phyloP scores from a whole-genome alignment of 2,113 vertebrate species.

The Alouatta palliata region DNA sequence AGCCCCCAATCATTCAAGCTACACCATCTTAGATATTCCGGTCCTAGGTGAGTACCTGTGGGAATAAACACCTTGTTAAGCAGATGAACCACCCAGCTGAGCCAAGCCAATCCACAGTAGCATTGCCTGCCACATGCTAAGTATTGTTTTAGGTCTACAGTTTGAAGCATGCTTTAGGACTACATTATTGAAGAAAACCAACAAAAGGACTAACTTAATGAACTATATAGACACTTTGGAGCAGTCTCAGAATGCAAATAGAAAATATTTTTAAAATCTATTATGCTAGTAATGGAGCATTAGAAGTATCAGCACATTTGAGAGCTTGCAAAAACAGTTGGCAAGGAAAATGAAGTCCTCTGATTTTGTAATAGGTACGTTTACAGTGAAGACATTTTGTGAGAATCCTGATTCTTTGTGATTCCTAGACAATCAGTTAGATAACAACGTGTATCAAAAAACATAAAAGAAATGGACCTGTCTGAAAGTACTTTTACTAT shows the following conservation, averaged over 20 bases:
- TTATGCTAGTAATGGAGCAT: background rate
- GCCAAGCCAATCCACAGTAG: background rate
- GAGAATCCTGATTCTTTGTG: background rate
- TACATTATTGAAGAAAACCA: background rate
- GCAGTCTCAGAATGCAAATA: background rate
- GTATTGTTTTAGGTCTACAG: background rate
- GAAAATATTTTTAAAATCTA: background rate
- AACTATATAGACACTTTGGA: background rate
- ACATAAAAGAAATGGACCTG: constrained; percentile 89
- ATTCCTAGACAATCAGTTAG: constrained; percentile 74
- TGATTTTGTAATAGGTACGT: background rate
- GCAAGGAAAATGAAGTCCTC: background rate
- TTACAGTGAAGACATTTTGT: background rate
- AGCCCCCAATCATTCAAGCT: background rate
- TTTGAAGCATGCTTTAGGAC: background rate
- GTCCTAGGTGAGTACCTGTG: background rate
- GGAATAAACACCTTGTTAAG: background rate
- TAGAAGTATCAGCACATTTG: background rate
- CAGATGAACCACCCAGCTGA: background rate
- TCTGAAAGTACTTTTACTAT: constrained; percentile 91
- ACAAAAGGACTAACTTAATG: background rate
- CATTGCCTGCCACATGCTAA: background rate
- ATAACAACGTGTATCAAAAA: constrained; percentile 86
- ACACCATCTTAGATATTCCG: background rate
- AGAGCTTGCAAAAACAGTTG: background rate